Conservation (phyloP, 2,888 invertebrate species). For the Acanthopleura granulata region DNA sequence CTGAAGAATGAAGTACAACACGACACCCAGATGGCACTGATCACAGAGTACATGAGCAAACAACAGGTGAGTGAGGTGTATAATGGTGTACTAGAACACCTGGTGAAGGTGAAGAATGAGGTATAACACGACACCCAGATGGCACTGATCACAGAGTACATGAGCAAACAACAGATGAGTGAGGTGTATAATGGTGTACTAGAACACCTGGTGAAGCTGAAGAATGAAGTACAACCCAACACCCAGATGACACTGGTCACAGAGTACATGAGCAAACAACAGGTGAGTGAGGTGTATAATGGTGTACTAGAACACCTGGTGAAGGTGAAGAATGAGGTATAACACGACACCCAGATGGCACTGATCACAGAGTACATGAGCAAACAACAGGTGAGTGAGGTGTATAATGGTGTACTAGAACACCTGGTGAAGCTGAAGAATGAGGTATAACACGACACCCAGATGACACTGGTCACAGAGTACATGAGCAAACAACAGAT, state of each 20-base stretch:
- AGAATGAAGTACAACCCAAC: constrained; percentile 62
- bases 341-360: constrained; percentile 61
- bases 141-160: constrained; percentile 58
- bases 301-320: constrained; percentile 78
- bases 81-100: constrained; percentile 78
- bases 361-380: constrained; percentile 53
- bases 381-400: background rate
- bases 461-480: too few species aligned
- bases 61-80: constrained; percentile 79
- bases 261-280: constrained; percentile 43
- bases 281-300: constrained; percentile 82
- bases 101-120: constrained; percentile 73
- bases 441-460: too few species aligned
- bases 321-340: constrained; percentile 70
- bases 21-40: constrained; percentile 59
- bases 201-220: constrained; percentile 76
- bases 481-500: too few species aligned
- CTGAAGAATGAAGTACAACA: constrained; percentile 69
- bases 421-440: too few species aligned
- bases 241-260: constrained; percentile 58
- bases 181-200: constrained; percentile 83
- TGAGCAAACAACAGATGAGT: constrained; percentile 69
- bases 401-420: too few species aligned
- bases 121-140: constrained; percentile 60
- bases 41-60: constrained; percentile 50